phyloP scores from a whole-genome alignment of 2,888 invertebrate genomes.

The Lochmaea capreae region DNA sequence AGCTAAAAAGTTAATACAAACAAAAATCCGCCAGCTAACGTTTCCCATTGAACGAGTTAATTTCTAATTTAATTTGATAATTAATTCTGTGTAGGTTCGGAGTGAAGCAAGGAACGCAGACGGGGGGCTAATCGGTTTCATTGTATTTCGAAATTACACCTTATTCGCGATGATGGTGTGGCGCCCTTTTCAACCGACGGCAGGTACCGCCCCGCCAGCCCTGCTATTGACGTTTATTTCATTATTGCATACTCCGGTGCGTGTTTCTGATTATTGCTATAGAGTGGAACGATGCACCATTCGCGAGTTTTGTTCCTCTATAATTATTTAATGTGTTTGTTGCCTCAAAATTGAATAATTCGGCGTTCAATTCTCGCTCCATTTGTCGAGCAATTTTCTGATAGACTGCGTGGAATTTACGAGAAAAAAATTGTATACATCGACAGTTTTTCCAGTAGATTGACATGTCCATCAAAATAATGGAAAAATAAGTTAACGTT shows the following conservation, averaged over 20 bases:
- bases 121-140: conserved; percentile 65
- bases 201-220: conserved; percentile 48
- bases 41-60: conserved; percentile 66
- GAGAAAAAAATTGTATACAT: not conserved
- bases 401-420: not conserved
- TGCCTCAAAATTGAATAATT: conserved; percentile 52
- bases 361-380: conserved; percentile 42
- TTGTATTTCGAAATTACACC: conserved; percentile 64
- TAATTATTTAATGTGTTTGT: conserved; percentile 52
- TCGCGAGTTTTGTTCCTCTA: conserved; percentile 48
- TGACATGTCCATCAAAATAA: not conserved
- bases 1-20: conserved; percentile 39
- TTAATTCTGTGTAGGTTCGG: conserved; percentile 62
- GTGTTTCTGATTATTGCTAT: conserved; percentile 51
- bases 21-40: conserved; percentile 43
- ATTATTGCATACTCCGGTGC: conserved; percentile 54
- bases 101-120: conserved; percentile 58
- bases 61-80: conserved; percentile 70
- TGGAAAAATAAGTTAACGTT: not conserved
- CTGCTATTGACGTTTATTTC: conserved; percentile 61
- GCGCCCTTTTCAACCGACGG: conserved; percentile 24
- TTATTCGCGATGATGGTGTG: conserved; percentile 44
- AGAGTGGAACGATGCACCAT: conserved; percentile 40
- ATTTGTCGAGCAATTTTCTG: conserved; percentile 24
- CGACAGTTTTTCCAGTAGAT: not conserved